Percentiles rank a stretch among this genome's conserved stretches.
Conservation (phyloP, 1,140 invertebrate genomes). For the Drosophila parvula region DNA sequence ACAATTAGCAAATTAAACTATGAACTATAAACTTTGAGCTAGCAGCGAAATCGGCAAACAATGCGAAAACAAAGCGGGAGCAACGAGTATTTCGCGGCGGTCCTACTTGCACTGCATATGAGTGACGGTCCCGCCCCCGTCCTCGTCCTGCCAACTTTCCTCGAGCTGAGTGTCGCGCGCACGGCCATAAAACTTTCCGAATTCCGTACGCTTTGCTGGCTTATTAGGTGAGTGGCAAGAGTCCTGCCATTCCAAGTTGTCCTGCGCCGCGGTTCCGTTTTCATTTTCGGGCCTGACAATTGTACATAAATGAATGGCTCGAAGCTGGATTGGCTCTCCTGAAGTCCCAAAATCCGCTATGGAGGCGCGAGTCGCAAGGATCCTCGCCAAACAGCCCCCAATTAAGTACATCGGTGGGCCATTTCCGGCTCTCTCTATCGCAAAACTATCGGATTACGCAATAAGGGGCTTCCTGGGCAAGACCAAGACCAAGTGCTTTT, state of each 20-base stretch:
- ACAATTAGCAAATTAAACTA: constrained; percentile 72
- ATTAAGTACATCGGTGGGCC: constrained; percentile 19
- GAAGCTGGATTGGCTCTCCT: constrained; percentile 21
- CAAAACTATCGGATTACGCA: constrained; percentile 23
- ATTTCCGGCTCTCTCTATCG: not conserved
- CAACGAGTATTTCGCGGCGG: constrained; percentile 10
- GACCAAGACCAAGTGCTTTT: constrained; percentile 7
- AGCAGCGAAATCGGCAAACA: constrained; percentile 33
- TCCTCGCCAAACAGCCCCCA: constrained; percentile 1
- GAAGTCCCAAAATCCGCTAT: not conserved
- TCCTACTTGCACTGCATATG: constrained; percentile 35
- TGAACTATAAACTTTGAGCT: constrained; percentile 45
- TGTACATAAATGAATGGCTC: constrained; percentile 39
- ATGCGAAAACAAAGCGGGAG: constrained; percentile 28
- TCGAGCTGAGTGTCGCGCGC: constrained; percentile 52
- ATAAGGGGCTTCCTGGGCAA: not conserved
- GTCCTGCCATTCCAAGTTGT: constrained; percentile 26
- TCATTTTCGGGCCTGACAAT: constrained; percentile 44
- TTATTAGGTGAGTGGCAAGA: constrained; percentile 60
- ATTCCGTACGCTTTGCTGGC: constrained; percentile 58
- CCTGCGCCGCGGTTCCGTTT: not conserved
- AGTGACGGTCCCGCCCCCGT: constrained; percentile 34
- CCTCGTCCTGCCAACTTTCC: constrained; percentile 20
- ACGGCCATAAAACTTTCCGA: constrained; percentile 63
- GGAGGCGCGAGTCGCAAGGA: constrained; percentile 11